Evolutionary conservation across 1,140 invertebrate genomes (phyloP).

Genomic region (Calephelis virginiensis): DNA sequence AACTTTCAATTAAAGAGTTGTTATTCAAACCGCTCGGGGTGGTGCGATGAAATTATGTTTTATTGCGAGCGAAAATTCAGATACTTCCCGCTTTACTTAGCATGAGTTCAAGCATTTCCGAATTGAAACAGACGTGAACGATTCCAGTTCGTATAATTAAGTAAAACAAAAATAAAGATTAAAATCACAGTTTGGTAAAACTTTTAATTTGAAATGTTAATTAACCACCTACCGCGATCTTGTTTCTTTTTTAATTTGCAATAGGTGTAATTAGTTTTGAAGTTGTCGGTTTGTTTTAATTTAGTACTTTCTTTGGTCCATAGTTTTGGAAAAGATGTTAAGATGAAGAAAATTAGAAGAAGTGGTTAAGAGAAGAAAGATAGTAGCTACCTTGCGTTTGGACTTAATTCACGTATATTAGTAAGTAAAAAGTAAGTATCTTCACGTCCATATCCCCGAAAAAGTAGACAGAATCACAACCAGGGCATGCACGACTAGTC

Average conservation of each 20-base stretch:
- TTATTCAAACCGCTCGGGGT: conserved; percentile 73
- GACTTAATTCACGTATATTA: too few relatives aligned
- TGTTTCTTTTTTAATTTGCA: not conserved
- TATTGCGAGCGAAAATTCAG: conserved; percentile 66
- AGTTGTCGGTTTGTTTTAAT: too few relatives aligned
- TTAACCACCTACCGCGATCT: not conserved
- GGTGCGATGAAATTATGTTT: conserved; percentile 67
- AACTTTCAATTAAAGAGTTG: conserved; percentile 79
- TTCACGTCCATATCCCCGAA: too few relatives aligned
- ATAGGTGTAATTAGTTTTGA: too few relatives aligned
- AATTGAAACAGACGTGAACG: conserved; percentile 28
- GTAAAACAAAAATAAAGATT: conserved; percentile 13
- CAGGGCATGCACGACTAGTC: too few relatives aligned
- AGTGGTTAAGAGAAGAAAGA: too few relatives aligned
- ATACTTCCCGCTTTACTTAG: conserved; percentile 55
- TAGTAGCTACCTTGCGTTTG: too few relatives aligned
- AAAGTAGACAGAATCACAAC: too few relatives aligned
- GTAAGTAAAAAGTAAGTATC: too few relatives aligned
- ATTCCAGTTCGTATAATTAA: conserved; percentile 8
- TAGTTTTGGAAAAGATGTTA: too few relatives aligned
- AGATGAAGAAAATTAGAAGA: too few relatives aligned
- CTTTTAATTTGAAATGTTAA: conserved; percentile 19
- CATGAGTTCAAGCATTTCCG: conserved; percentile 37
- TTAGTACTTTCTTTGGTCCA: too few relatives aligned
- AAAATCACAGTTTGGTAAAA: conserved; percentile 13